A percentile compares a stretch with the other conserved stretches of the same genome.
phyloP scores from a whole-genome alignment of 2,113 vertebrate species.

The Aleadryas rufinucha region DNA sequence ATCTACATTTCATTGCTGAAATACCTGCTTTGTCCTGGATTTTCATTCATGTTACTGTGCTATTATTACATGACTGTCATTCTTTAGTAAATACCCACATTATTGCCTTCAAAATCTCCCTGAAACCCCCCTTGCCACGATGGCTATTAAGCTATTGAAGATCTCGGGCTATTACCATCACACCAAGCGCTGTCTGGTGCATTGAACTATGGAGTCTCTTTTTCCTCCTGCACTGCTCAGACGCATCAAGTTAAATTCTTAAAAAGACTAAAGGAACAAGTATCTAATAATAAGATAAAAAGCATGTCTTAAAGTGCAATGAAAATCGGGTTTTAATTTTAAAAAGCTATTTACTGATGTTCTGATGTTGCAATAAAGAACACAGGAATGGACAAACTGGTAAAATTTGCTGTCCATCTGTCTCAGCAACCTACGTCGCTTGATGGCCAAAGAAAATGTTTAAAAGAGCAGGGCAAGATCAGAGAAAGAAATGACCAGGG shows the following conservation, averaged over 20 bases:
- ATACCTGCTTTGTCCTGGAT: background rate
- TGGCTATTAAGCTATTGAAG: background rate
- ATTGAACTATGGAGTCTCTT: background rate
- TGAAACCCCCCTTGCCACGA: background rate
- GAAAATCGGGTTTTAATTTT: background rate
- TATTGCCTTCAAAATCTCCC: background rate
- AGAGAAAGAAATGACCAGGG: background rate
- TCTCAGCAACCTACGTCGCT: background rate
- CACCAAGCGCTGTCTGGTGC: background rate
- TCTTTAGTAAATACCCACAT: background rate
- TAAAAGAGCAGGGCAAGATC: background rate
- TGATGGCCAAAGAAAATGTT: background rate
- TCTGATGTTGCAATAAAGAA: background rate
- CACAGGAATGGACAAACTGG: background rate
- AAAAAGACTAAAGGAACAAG: background rate
- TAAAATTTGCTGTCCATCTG: background rate
- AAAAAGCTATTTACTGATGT: background rate
- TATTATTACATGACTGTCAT: background rate
- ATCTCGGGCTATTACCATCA: accelerated
- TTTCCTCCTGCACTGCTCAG: background rate
- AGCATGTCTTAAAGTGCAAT: background rate
- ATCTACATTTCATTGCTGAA: background rate
- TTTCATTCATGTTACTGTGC: background rate
- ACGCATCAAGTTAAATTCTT: background rate
- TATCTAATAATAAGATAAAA: background rate